These are phyloP conservation scores for Ophioninae sp. DNA, from an alignment of 2,888 invertebrate genomes.

Conservation along the genomic window DNA sequence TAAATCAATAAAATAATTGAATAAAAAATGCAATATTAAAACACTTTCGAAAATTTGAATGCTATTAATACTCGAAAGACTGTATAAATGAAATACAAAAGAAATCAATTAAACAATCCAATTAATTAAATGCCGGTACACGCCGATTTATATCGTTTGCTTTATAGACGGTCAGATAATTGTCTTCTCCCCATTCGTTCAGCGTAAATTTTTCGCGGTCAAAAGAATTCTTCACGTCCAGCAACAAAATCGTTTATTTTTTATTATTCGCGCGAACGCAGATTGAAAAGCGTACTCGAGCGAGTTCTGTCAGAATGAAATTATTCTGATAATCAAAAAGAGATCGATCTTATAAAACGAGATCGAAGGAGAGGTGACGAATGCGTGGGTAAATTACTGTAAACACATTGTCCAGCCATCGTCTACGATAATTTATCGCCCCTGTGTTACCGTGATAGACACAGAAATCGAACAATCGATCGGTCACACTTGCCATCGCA, in stretches of 20 bases:
- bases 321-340: neutral
- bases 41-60: too few relatives aligned
- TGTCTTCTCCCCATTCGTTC: neutral
- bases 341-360: neutral
- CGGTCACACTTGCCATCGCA: neutral
- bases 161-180: too few relatives aligned
- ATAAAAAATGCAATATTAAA: too few relatives aligned
- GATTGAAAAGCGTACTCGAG: neutral
- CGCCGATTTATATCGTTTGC: neutral
- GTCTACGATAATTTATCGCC: constrained; percentile 24
- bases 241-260: neutral
- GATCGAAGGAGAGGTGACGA: neutral
- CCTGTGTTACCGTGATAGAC: neutral
- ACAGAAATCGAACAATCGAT: constrained; percentile 32
- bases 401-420: neutral
- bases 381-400: constrained; percentile 5
- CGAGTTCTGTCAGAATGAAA: neutral
- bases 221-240: neutral
- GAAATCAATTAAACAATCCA: neutral
- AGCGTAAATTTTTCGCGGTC: neutral
- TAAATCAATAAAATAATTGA: too few relatives aligned
- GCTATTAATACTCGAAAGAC: neutral
- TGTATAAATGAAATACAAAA: neutral
- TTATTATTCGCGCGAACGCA: neutral
- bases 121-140: neutral